phyloP scores from a whole-genome alignment of 2,888 invertebrate genomes.

The Napeogenes inachia region DNA sequence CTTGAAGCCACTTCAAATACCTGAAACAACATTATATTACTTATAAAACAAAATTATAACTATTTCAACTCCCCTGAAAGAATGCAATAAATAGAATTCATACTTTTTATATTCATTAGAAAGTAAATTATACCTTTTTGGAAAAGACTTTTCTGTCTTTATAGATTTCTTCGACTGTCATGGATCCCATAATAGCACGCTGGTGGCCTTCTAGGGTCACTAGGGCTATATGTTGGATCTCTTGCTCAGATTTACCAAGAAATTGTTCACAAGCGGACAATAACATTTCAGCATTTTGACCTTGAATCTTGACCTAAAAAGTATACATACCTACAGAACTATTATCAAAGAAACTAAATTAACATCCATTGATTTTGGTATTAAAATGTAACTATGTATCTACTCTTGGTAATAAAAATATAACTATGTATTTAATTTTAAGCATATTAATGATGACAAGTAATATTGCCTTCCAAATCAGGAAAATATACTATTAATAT shows the following conservation, averaged over 20 bases:
- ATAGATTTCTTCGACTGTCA: conserved; percentile 98
- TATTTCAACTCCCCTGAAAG: too few species aligned
- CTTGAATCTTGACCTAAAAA: conserved; percentile 86
- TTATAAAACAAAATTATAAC: too few species aligned
- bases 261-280: conserved; percentile 96
- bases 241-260: conserved; percentile 90
- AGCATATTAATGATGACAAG: too few species aligned
- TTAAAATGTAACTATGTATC: too few species aligned
- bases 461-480: too few species aligned
- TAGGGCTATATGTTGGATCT: conserved; percentile 93
- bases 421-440: too few species aligned
- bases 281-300: conserved; percentile 92
- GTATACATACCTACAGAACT: not conserved
- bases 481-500: too few species aligned
- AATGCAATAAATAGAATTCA: too few species aligned
- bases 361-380: too few species aligned
- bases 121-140: conserved; percentile 73
- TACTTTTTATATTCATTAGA: not conserved
- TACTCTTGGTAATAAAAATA: too few species aligned
- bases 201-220: conserved; percentile 96
- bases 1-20: conserved; percentile 97
- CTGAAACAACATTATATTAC: conserved; percentile 41
- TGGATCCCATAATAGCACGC: conserved; percentile 96
- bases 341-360: too few species aligned
- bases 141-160: conserved; percentile 97